Base-by-base conservation (phyloP, 2,888 invertebrate species). In the Aelia acuminata region DNA sequence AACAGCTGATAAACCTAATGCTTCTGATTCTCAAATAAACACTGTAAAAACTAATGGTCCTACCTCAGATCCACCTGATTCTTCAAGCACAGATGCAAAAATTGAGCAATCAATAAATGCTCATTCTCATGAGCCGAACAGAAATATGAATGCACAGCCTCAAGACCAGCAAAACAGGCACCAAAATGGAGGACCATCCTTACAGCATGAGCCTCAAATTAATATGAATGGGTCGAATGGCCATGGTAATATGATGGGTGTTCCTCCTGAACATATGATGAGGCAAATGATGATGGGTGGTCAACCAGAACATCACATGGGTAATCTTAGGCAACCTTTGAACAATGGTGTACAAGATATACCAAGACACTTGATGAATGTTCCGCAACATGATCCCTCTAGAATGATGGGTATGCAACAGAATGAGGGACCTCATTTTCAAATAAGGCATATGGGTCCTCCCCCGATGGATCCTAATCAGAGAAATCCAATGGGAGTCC, bases 201-300 rank as follows among this genome's bases (percentile, higher is more conserved):
- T n/a, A 22, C 86, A 86, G 43, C 48, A 48, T 26, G 48, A 84
- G n/a, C 50, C 84, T 0, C 84, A 84, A 26, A 48, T 31, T 84
- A 26, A 47, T 4, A 57, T 85, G 49, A 48, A 15, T 26, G 85
- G 85, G 13, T 48, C 85, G 0, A 49, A 49, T 5, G 20, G 53
- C n/a, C 49, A 43, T 39, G 50, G 39, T 22, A 86, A n/a, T 13
- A 31, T 49, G 48, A 84, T 84, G 84, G n/a, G 87, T 18, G 43
- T 57, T 53, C 86, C 86, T 18, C 63, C 86, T 31, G 57, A 86
- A 22, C 57, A 86, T 35, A 50, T 48, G 86, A 50, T 48, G 86
- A 86, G 86, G 26, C 50, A 39, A n/a, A 86, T 86, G 53, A 80
- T 75, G 75, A 80, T 47, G 35, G 39, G 35, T 84, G 47, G n/a